Evolutionary conservation across 2,113 vertebrate genomes (phyloP), one percentile per base, ranked within the genome.

Genomic region (Maccullochella peelii): DNA sequence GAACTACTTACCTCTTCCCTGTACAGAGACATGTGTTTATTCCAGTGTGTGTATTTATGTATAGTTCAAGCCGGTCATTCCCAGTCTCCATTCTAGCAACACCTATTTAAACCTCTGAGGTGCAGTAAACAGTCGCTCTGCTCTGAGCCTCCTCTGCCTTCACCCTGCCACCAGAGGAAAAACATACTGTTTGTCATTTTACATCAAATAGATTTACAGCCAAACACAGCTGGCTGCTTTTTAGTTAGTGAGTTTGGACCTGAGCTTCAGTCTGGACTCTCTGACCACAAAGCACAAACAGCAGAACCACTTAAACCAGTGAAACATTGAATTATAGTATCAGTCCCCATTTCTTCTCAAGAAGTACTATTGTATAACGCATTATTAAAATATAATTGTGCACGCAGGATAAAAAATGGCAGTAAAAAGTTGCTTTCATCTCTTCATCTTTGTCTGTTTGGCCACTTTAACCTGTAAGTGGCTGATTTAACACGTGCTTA

Each of bases 81-180:
- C 55, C 15, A 38, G 38, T 54, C 36, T 77, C 69, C 62, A 84
- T 59, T 79, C 61, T 71, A 66, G 68, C 54, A 40, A 69, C 20
- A 70, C 44, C 59, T 83, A 61, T 88, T 73, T 86, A 82, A 77
- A 88, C 80, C 76, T 76, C 38, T 38, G 79, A 52, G 36, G 65
- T 62, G 79, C 70, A 73, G 65, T 77, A 69, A 87, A 77, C 70
- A 87, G 73, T 44, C 7, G 66, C 57, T 25, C 38, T 59, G 72
- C 66, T 62, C 25, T 25, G 11, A 38, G 67, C 27, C 77, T 61
- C 52, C 15, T 10, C 44, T 44, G 62, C 49, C 33, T 11, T 75
- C 58, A 30, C 50, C 42, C 36, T 27, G 5, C 44, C 76, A 49
- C 42, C 47, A 79, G 40, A 67, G 69, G 40, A 80, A 36, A 82